These are phyloP conservation scores for Platypus cylindrus DNA, from an alignment of 2,888 invertebrate genomes.

Conservation along the genomic window DNA sequence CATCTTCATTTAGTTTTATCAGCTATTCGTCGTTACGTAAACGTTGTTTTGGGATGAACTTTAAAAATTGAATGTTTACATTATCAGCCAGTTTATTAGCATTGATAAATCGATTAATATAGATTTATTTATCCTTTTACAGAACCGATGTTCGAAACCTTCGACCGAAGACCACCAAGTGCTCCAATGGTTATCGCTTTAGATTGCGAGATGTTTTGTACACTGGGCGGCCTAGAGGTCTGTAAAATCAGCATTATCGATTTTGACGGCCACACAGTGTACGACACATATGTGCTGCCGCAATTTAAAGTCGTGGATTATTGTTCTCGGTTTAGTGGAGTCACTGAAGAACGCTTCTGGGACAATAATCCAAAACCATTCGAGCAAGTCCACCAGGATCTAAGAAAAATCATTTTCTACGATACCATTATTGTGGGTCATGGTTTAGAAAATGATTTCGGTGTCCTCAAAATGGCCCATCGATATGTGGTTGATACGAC, in stretches of 20 bases:
- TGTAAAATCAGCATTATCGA: slow-evolving; percentile 77
- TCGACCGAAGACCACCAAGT: too few relatives aligned
- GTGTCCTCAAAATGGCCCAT: slow-evolving; percentile 75
- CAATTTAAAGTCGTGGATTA: slow-evolving; percentile 75
- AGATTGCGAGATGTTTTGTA: slow-evolving; percentile 97
- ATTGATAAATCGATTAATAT: too few relatives aligned
- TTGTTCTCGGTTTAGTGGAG: slow-evolving; percentile 92
- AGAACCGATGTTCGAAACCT: too few relatives aligned
- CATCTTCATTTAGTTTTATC: too few relatives aligned
- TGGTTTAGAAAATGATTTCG: slow-evolving; percentile 85
- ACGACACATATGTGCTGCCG: slow-evolving; percentile 77
- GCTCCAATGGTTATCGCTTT: slow-evolving; percentile 79
- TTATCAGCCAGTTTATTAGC: slow-evolving; percentile 12
- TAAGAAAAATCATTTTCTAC: slow-evolving; percentile 64
- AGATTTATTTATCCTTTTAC: too few relatives aligned
- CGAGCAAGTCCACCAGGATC: slow-evolving; percentile 70
- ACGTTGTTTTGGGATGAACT: not conserved
- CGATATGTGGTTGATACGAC: slow-evolving; percentile 80
- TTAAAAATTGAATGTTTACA: not conserved
- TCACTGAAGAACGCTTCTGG: slow-evolving; percentile 53
- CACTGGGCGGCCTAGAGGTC: slow-evolving; percentile 72
- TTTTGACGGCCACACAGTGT: slow-evolving; percentile 59
- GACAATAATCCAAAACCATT: slow-evolving; percentile 47
- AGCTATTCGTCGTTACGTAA: not conserved
- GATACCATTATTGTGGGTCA: slow-evolving; percentile 92